Base-by-base conservation (phyloP, 1,140 invertebrate species). In the Drosophila melanica region DNA sequence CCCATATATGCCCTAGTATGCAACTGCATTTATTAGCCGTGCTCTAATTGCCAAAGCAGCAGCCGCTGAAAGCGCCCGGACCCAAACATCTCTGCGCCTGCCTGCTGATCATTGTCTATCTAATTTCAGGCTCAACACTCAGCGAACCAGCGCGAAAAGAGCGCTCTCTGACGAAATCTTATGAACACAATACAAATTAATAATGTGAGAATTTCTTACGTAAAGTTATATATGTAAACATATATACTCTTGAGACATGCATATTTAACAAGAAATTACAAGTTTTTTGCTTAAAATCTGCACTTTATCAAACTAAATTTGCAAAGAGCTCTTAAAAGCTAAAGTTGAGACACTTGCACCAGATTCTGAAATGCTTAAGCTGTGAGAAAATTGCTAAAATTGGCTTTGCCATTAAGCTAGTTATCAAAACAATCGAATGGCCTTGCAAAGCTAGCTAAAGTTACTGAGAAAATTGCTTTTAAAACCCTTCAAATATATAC, bases 151-250 rank as follows among this genome's bases (percentile, higher is more conserved):
- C 50, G 23, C 47, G 39, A 50, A 53, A 57, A 53, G 47, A n/a
- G 44, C 54, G 53, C 47, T 44, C 39, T 51, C 82, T 82, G 72
- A 74, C 51, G 54, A 82, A 71, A 79, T 87, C 72, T 73, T 41
- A 59, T 72, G 76, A 37, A 64, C 58, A 87, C 82, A 87, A 87
- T 87, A 78, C 67, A 65, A 73, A 89, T 89, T 77, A 74, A 70
- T 76, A 82, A 87, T 89, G 82, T 87, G 82, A 89, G 82, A 87
- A 89, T 82, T 89, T 89, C 79, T 87, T 87, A 81, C 76, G 68
- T 82, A 71, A 85, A 81, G 68, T 41, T 45, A 57, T 30, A 58
- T 35, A 37, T 16, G 7, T 33, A 14, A 6, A 16, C 44, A 55
- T 58, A 23, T 20, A 57, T 30, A 54, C 30, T 14, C 65, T 60